These are phyloP conservation scores for Caenorhabditis japonica DNA, from an alignment of 2,888 invertebrate species.

Conservation along the genomic window DNA sequence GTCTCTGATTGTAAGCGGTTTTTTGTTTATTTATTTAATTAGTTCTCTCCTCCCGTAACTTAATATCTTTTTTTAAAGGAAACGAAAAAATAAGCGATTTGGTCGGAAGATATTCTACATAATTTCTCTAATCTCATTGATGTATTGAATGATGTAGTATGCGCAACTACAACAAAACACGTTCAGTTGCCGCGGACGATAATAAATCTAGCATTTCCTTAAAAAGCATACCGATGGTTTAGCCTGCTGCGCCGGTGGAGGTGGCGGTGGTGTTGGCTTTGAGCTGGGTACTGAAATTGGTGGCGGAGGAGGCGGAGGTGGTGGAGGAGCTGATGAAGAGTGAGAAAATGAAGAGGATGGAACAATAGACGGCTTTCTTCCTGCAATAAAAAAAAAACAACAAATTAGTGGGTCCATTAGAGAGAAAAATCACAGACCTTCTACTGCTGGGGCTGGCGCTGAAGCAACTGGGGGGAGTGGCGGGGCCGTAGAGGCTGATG, in stretches of 20 bases:
- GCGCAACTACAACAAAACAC: background rate
- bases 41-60: too few relatives aligned
- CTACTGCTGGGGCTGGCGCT: conserved; percentile 24
- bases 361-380: conserved; percentile 44
- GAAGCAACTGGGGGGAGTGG: conserved; percentile 32
- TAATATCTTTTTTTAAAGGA: too few relatives aligned
- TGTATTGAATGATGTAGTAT: too few relatives aligned
- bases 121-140: too few relatives aligned
- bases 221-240: conserved; percentile 53
- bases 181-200: background rate
- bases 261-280: conserved; percentile 53
- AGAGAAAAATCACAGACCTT: too few relatives aligned
- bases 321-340: conserved; percentile 9
- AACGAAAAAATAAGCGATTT: too few relatives aligned
- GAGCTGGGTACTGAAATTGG: conserved; percentile 21
- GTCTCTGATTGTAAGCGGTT: too few relatives aligned
- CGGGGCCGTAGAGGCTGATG: conserved; percentile 43
- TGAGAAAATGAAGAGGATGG: conserved; percentile 35
- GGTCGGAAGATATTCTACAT: too few relatives aligned
- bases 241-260: conserved; percentile 53
- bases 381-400: conserved; percentile 18
- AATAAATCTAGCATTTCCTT: too few relatives aligned
- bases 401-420: too few relatives aligned
- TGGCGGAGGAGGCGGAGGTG: conserved; percentile 35
- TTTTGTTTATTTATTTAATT: too few relatives aligned